Conservation (phyloP, 2,797 vertebrate genomes). For the Phataginus tetradactyla region DNA sequence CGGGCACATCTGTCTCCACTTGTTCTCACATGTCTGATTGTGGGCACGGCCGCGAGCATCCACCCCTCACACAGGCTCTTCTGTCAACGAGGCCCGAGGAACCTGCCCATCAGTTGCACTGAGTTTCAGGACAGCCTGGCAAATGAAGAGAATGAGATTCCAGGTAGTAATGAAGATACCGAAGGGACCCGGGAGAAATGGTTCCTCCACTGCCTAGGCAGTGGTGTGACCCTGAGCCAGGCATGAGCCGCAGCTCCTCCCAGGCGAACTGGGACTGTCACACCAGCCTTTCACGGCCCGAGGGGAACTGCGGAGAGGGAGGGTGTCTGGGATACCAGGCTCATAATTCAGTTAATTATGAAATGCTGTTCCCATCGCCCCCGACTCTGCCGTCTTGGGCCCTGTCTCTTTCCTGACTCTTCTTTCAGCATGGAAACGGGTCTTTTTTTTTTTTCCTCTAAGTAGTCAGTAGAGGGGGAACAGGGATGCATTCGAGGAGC, state of each 20-base stretch:
- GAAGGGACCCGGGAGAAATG: neutral
- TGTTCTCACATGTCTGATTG: neutral
- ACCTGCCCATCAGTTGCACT: neutral
- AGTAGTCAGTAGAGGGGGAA: neutral
- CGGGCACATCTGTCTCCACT: neutral
- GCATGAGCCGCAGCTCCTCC: neutral
- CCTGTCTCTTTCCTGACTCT: neutral
- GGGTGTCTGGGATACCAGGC: neutral
- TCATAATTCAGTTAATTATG: neutral
- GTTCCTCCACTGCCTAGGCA: neutral
- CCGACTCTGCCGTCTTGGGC: neutral
- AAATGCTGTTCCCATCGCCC: neutral
- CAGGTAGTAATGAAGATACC: too few species aligned
- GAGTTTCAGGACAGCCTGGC: neutral
- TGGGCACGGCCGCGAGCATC: fast-evolving
- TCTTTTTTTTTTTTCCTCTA: neutral
- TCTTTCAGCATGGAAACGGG: neutral
- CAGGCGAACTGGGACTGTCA: neutral
- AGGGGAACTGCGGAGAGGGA: neutral
- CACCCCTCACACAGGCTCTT: fast-evolving
- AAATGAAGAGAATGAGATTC: neutral
- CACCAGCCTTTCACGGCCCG: neutral
- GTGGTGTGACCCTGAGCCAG: neutral
- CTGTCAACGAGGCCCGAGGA: neutral
- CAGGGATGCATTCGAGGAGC: neutral